Evolutionary conservation across 2,113 vertebrate species (phyloP), one percentile per base, ranked within the genome.

Genomic region (Paradisaea rubra): DNA sequence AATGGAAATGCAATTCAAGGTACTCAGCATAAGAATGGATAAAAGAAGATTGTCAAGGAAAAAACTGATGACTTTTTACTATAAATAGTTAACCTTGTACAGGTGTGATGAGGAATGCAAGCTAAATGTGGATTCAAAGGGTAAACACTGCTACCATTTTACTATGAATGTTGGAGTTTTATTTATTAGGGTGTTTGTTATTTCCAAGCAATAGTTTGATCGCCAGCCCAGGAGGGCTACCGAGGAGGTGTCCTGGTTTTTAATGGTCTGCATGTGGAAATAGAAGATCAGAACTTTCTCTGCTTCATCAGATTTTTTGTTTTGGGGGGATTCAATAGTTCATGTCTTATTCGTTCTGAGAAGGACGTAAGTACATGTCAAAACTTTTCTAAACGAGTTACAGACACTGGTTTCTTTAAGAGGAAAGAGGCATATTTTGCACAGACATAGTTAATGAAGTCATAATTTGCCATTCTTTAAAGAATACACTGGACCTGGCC

Each of bases 341-440:
- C 81, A 28, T 60, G 61, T 94, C 88, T 95, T 94, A 42, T 12
- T 95, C 2, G 8, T 91, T 94, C 85, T 83, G 71, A 93, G 91
- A 84, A 84, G 91, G 89, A 96, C 83, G 23, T 87, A 94, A 94
- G 80, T 64, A 80, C 19, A 70, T 90, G 92, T 97, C 33, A 42
- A 76, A 94, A 93, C 91, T 95, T 97, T 96, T 95, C 68, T 81
- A 92, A 96, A 90, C 94, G 94, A 97, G 95, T 97, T 97, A 89
- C 88, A 97, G 97, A 98, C 98, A 98, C 98, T 98, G 98, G 98
- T 98, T 98, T 98, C 97, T 97, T 95, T 88, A 95, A 94, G 96
- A 96, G 95, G 95, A 97, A 96, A 96, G 96, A 98, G 96, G 98
- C 97, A 83, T 96, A 97, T 97, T 98, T 98, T 98, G 98, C 98